Base-by-base conservation (phyloP, 2,888 invertebrate species). In the Aporophyla nigra region DNA sequence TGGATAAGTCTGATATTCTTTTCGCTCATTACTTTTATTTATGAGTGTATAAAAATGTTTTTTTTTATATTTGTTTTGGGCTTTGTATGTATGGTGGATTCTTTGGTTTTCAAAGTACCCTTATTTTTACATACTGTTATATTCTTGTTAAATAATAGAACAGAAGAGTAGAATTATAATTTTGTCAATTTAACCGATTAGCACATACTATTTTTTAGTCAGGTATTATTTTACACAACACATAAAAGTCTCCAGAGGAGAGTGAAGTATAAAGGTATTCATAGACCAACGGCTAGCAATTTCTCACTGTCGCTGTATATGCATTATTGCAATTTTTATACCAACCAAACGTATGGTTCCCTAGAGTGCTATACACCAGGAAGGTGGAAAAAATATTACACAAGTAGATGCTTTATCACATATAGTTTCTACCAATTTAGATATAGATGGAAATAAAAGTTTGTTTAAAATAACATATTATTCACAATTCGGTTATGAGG, bases 321-420 rank as follows among this genome's bases (percentile, higher is more conserved):
- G 81, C 85, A 61, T 68, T 81, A 74, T 81, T 68, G 63, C 71
- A 84, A 75, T 72, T 80, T 82, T 80, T 66, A 84, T 80, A 67
- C 49, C 43, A 65, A 58, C 46, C n/a, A 58, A 67, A 78, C 24
- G 27, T 68, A 72, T 70, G 53, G 70, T 40, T 67, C 81, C 72
- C 84, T 56, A 12, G 76, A 62, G 74, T 6, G 33, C 40, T 33
- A 51, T 79, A 62, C 12, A 63, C 68, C 10, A 56, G 54, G 9
- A 62, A 68, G 51, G n/a, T 54, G n/a, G 21, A 67, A 67, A 65
- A 80, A 81, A 74, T 3, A 56, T 46, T 19, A 53, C 14, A 40
- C 10, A 0, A 46, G 43, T 10, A 78, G 12, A 80, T 56, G 19
- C 49, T 58, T 46, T 56, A 33, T 27, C 10, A 58, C 53, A 53